phyloP scores from a whole-genome alignment of 1,140 invertebrate species.

The Phthorimaea operculella region DNA sequence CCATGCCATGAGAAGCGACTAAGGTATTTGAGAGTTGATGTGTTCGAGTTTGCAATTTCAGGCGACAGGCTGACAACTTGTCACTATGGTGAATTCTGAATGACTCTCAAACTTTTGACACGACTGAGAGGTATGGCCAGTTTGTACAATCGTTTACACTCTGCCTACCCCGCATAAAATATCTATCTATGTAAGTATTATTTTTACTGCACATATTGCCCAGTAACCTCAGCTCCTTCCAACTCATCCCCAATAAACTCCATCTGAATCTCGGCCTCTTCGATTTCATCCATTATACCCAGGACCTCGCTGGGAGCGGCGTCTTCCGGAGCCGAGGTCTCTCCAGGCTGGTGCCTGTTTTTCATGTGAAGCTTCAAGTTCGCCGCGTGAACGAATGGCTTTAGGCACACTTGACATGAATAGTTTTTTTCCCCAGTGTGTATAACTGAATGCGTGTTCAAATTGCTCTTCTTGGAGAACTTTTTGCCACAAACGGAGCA shows the following conservation, averaged over 20 bases:
- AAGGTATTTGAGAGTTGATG: no score
- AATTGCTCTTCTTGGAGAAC: slow-evolving; percentile 70
- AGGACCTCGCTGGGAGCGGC: slow-evolving; percentile 12
- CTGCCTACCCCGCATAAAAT: no score
- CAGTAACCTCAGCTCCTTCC: slow-evolving; percentile 26
- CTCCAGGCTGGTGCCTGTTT: slow-evolving; percentile 26
- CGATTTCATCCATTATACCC: slow-evolving; percentile 22
- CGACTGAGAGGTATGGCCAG: no score
- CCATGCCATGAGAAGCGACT: no score
- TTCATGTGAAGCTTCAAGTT: slow-evolving; percentile 45
- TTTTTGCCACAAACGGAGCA: slow-evolving; percentile 70
- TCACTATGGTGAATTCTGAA: no score
- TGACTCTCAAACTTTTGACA: no score
- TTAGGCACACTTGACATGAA: slow-evolving; percentile 64
- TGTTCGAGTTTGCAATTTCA: no score
- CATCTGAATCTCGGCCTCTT: slow-evolving; percentile 34
- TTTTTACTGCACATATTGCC: slow-evolving; percentile 17
- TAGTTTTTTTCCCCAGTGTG: slow-evolving; percentile 70
- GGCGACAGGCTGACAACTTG: no score
- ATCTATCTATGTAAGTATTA: no score
- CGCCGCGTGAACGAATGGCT: slow-evolving; percentile 56
- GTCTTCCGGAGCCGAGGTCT: slow-evolving; percentile 9
- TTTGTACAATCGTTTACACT: no score
- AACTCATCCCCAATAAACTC: slow-evolving; percentile 34
- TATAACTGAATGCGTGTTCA: slow-evolving; percentile 67